Percentiles rank a stretch among this genome's conserved stretches.
Conservation (phyloP, 2,797 vertebrate genomes). For the Holocentrus rufus region DNA sequence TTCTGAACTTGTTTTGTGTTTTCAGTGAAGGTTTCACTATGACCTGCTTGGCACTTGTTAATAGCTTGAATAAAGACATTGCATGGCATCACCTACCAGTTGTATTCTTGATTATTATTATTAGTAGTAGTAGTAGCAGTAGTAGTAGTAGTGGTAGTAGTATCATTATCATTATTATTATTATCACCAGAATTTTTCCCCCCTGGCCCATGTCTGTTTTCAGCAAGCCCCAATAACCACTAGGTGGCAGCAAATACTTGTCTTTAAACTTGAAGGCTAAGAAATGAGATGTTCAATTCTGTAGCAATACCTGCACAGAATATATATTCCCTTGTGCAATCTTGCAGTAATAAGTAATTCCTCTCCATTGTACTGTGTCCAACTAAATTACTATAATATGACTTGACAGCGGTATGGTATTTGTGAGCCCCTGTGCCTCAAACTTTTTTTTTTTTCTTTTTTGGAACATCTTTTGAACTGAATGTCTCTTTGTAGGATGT, state of each 20-base stretch:
- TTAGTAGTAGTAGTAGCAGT: too few species aligned
- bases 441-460: neutral
- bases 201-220: neutral
- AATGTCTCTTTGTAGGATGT: conserved; percentile 24
- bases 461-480: neutral
- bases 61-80: conserved; percentile 55
- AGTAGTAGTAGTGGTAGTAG: too few species aligned
- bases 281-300: neutral
- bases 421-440: neutral
- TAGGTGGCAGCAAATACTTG: conserved; percentile 55
- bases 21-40: conserved; percentile 30
- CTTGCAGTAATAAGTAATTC: too few species aligned
- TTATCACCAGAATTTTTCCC: too few species aligned
- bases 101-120: too few species aligned
- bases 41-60: conserved; percentile 61
- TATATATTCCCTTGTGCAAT: neutral
- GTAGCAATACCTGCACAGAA: neutral
- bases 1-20: conserved; percentile 1
- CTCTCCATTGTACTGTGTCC: too few species aligned
- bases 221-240: conserved; percentile 15
- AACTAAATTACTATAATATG: neutral
- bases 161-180: too few species aligned
- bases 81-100: conserved; percentile 29
- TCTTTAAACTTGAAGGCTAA: neutral
- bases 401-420: neutral